These are phyloP conservation scores for Tryphoninae sp. DNA, from an alignment of 2,888 invertebrate genomes.

Conservation along the genomic window DNA sequence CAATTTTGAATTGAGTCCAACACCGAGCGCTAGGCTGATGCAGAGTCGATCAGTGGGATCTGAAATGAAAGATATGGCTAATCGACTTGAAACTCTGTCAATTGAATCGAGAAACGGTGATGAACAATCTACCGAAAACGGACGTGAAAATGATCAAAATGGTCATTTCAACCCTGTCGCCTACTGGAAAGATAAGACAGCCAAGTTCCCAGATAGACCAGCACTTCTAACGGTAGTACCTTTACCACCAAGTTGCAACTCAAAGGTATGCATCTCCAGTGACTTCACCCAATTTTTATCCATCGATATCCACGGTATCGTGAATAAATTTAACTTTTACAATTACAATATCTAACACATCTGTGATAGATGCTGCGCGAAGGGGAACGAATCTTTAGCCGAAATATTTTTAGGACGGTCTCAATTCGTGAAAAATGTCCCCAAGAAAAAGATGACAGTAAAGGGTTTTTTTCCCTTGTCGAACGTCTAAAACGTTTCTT, in stretches of 20 bases:
- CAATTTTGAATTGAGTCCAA: slow-evolving; percentile 63
- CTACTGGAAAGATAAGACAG: slow-evolving; percentile 74
- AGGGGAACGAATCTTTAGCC: neutral
- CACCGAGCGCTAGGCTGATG: slow-evolving; percentile 62
- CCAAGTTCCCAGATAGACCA: slow-evolving; percentile 69
- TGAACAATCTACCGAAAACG: neutral
- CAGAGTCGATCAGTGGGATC: slow-evolving; percentile 65
- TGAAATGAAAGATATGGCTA: slow-evolving; percentile 33
- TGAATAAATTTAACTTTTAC: slow-evolving; percentile 73
- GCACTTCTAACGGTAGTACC: slow-evolving; percentile 74
- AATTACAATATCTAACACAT: slow-evolving; percentile 44
- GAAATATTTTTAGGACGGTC: neutral
- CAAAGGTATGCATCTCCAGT: slow-evolving; percentile 75
- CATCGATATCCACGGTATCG: slow-evolving; percentile 76
- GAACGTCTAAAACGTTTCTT: neutral
- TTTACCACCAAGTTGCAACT: slow-evolving; percentile 72
- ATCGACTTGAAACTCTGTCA: neutral
- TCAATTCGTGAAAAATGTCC: neutral
- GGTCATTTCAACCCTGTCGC: slow-evolving; percentile 20
- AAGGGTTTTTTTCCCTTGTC: neutral
- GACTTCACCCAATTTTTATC: slow-evolving; percentile 78
- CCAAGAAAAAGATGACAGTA: neutral
- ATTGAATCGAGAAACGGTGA: neutral
- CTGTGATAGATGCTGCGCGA: neutral
- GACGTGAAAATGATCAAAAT: slow-evolving; percentile 7